These are phyloP conservation scores for Centropristis striata DNA, from an alignment of 2,113 vertebrate genomes.

Conservation along the genomic window DNA sequence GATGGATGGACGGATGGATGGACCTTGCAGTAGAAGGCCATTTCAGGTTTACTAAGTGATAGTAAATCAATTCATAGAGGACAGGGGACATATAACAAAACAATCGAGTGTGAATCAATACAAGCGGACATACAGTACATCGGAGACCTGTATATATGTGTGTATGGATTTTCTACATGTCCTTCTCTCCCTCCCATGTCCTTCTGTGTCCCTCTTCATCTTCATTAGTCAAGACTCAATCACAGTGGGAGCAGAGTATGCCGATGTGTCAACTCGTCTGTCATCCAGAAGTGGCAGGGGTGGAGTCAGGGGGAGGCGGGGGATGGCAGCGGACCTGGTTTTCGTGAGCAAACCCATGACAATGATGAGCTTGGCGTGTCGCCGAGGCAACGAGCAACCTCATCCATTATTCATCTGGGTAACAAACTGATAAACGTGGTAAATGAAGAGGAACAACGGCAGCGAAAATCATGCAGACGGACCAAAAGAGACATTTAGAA, in stretches of 20 bases:
- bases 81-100: background rate
- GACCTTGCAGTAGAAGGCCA: background rate
- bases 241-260: slow-evolving; percentile 21
- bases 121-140: background rate
- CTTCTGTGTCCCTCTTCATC: slow-evolving; percentile 43
- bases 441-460: slow-evolving; percentile 78
- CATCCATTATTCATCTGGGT: slow-evolving; percentile 83
- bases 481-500: slow-evolving; percentile 68
- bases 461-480: slow-evolving; percentile 51
- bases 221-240: slow-evolving; percentile 66
- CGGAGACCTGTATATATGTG: background rate
- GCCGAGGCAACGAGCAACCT: slow-evolving; percentile 68
- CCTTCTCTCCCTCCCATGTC: slow-evolving; percentile 11
- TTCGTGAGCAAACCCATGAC: slow-evolving; percentile 51
- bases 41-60: background rate
- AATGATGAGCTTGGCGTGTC: slow-evolving; percentile 71
- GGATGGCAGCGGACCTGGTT: slow-evolving; percentile 35
- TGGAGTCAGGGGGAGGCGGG: slow-evolving; percentile 12
- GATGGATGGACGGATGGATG: slow-evolving; percentile 15
- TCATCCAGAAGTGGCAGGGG: slow-evolving; percentile 61
- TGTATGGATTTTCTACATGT: slow-evolving; percentile 21
- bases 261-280: slow-evolving; percentile 49
- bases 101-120: slow-evolving; percentile 13
- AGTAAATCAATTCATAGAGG: slow-evolving; percentile 8
- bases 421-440: slow-evolving; percentile 81